phyloP scores from a whole-genome alignment of 2,888 invertebrate species.

The Oxyteleia sp. region DNA sequence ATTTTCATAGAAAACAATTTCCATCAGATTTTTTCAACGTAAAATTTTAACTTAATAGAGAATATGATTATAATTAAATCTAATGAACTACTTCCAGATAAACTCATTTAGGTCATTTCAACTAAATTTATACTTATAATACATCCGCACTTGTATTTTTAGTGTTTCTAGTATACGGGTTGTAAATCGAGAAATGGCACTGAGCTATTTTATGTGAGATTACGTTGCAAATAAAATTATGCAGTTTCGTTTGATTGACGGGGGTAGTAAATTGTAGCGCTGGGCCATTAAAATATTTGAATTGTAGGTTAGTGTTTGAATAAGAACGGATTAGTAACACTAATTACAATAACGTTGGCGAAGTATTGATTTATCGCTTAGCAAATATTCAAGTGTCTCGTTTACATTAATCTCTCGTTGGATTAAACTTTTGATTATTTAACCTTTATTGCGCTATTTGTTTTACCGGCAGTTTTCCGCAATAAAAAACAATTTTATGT shows the following conservation, averaged over 20 bases:
- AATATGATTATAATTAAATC: too few species aligned
- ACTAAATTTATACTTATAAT: neutral
- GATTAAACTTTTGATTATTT: slow-evolving; percentile 60
- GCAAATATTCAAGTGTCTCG: slow-evolving; percentile 57
- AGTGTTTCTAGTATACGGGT: neutral
- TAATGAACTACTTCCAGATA: too few species aligned
- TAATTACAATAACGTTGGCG: slow-evolving; percentile 66
- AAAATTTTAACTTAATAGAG: too few species aligned
- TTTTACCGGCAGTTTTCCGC: slow-evolving; percentile 11
- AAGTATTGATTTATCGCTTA: slow-evolving; percentile 63
- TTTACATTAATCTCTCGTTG: slow-evolving; percentile 48
- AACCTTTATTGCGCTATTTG: slow-evolving; percentile 38
- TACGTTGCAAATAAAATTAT: slow-evolving; percentile 53
- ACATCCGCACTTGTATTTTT: neutral
- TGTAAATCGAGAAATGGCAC: slow-evolving; percentile 16
- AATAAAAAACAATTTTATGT: slow-evolving; percentile 2
- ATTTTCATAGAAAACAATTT: too few species aligned
- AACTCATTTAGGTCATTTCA: neutral
- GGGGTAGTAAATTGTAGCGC: slow-evolving; percentile 31
- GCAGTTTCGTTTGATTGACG: slow-evolving; percentile 52
- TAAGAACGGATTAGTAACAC: slow-evolving; percentile 68
- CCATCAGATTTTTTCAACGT: too few species aligned
- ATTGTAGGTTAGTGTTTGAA: slow-evolving; percentile 59
- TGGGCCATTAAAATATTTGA: slow-evolving; percentile 60
- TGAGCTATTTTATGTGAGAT: slow-evolving; percentile 40